Conservation (phyloP, 2,888 invertebrate species). For the Keiferia lycopersicella region DNA sequence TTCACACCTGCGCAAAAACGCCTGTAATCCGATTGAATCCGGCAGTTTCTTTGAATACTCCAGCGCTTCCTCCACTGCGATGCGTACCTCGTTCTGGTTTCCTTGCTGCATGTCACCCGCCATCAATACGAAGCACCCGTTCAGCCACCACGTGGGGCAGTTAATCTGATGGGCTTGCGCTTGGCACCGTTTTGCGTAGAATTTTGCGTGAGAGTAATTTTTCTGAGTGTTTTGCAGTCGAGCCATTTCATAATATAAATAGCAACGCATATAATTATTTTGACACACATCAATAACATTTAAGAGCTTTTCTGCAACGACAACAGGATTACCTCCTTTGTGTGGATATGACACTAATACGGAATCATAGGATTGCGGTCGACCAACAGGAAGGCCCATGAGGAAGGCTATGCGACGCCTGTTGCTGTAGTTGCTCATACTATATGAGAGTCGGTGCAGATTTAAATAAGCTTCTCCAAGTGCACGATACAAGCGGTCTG, state of each 20-base stretch:
- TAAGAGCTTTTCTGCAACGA: slow-evolving; percentile 60
- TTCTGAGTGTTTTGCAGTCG: slow-evolving; percentile 65
- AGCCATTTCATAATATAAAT: slow-evolving; percentile 72
- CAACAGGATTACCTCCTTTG: slow-evolving; percentile 66
- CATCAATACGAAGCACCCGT: slow-evolving; percentile 69
- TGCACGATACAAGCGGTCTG: slow-evolving; percentile 66
- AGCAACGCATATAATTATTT: slow-evolving; percentile 72
- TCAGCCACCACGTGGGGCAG: slow-evolving; percentile 70
- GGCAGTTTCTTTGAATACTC: slow-evolving; percentile 67
- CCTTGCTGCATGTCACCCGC: slow-evolving; percentile 76
- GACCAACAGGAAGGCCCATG: slow-evolving; percentile 68
- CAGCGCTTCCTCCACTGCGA: slow-evolving; percentile 68
- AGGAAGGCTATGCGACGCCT: slow-evolving; percentile 72
- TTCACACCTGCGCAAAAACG: slow-evolving; percentile 65
- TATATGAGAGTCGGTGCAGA: slow-evolving; percentile 69
- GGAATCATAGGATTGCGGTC: slow-evolving; percentile 72
- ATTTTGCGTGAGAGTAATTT: slow-evolving; percentile 72
- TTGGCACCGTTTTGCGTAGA: slow-evolving; percentile 72
- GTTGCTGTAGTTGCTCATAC: slow-evolving; percentile 70
- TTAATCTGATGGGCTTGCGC: slow-evolving; percentile 64
- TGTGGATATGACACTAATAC: slow-evolving; percentile 72
- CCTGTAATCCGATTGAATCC: slow-evolving; percentile 66
- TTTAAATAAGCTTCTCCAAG: slow-evolving; percentile 70
- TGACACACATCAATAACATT: slow-evolving; percentile 70
- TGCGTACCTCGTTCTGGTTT: slow-evolving; percentile 70